These are phyloP conservation scores for Nasonia vitripennis DNA, from an alignment of 1,140 invertebrate genomes.

Conservation along the genomic window DNA sequence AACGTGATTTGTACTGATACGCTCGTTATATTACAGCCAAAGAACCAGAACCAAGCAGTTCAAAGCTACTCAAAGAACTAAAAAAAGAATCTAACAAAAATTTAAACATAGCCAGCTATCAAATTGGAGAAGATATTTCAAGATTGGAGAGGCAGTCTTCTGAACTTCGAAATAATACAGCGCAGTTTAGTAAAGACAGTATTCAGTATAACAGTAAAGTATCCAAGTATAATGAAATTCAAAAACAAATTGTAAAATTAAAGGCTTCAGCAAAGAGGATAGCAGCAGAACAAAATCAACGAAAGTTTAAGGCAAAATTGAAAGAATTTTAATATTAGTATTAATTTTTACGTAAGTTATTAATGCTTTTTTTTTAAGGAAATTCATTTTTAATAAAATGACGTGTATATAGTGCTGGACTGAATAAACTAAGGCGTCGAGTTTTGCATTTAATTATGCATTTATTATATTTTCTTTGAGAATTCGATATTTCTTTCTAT, in stretches of 20 bases:
- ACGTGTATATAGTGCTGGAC: conserved; percentile 13
- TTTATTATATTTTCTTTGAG: not conserved
- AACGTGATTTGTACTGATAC: conserved; percentile 5
- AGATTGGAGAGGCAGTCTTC: conserved; percentile 81
- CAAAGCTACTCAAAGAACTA: conserved; percentile 68
- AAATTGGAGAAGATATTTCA: conserved; percentile 83
- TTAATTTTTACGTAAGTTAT: conserved; percentile 20
- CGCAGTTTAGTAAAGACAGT: conserved; percentile 77
- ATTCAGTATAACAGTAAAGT: conserved; percentile 77
- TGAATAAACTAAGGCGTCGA: not conserved
- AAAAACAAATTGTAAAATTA: conserved; percentile 78
- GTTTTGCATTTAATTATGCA: not conserved
- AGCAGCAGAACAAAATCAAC: conserved; percentile 80
- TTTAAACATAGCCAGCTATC: conserved; percentile 85
- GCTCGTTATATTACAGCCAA: conserved; percentile 10
- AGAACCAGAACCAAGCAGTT: conserved; percentile 59
- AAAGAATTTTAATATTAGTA: conserved; percentile 77
- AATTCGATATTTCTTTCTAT: no score
- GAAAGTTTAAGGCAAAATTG: conserved; percentile 82
- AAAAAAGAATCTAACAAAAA: conserved; percentile 80
- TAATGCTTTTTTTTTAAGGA: not conserved
- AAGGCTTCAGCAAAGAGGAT: conserved; percentile 80
- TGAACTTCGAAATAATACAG: conserved; percentile 80
- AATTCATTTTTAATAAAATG: conserved; percentile 1
- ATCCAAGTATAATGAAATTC: conserved; percentile 78